phyloP scores from a whole-genome alignment of 2,888 invertebrate genomes.

The Caradrina clavipalpis region DNA sequence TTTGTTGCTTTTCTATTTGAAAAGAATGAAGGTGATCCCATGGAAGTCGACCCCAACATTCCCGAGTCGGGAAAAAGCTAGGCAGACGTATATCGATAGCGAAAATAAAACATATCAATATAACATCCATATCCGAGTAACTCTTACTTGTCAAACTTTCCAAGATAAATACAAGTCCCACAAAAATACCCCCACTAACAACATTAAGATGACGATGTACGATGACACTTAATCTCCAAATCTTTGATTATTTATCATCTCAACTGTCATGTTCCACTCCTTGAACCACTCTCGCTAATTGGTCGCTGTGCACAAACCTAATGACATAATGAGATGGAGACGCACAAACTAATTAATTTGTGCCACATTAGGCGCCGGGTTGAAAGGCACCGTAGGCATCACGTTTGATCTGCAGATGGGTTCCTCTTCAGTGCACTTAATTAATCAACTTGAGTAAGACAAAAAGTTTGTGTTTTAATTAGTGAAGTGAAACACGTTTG shows the following conservation, averaged over 20 bases:
- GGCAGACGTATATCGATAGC: no score
- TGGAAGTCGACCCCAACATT: no score
- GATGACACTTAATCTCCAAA: conserved; percentile 29
- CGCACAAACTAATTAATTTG: conserved; percentile 54
- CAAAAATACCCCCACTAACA: conserved; percentile 14
- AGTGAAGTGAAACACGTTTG: conserved; percentile 42
- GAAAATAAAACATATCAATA: no score
- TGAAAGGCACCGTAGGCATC: conserved; percentile 2
- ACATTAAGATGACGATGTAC: neutral
- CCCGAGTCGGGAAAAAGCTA: no score
- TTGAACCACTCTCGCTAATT: conserved; percentile 61
- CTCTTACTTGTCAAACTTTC: neutral
- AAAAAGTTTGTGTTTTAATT: conserved; percentile 41
- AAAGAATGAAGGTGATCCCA: no score
- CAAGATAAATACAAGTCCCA: neutral
- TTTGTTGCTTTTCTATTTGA: no score
- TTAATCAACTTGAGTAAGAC: conserved; percentile 42
- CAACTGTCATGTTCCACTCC: conserved; percentile 23
- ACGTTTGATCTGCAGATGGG: conserved; percentile 26
- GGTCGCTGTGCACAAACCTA: conserved; percentile 44
- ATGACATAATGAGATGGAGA: conserved; percentile 50
- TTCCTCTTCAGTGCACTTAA: conserved; percentile 16
- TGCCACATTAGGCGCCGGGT: conserved; percentile 5
- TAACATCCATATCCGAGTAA: no score
- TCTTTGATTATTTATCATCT: conserved; percentile 38